These are phyloP conservation scores for Menura novaehollandiae DNA, from an alignment of 2,113 vertebrate species.

Conservation along the genomic window DNA sequence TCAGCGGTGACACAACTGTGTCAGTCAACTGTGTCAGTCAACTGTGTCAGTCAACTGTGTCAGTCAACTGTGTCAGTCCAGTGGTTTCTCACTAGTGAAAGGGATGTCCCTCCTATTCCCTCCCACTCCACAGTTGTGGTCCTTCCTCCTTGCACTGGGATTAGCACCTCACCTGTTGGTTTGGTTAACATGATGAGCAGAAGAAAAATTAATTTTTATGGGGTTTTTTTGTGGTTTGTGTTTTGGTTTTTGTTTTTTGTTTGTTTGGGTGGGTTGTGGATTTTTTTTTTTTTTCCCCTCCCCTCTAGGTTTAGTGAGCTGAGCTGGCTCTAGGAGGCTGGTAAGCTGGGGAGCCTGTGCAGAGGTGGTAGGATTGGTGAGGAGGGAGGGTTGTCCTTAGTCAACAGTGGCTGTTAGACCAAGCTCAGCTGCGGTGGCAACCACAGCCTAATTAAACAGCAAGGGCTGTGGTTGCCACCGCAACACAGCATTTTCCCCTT, in stretches of 20 bases:
- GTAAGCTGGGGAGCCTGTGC: background rate
- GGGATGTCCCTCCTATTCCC: background rate
- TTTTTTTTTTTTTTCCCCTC: accelerated
- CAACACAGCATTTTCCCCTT: background rate
- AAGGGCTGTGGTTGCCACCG: too few relatives aligned
- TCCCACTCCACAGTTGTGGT: background rate
- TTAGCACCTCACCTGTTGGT: background rate
- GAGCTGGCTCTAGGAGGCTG: background rate
- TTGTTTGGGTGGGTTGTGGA: too few relatives aligned
- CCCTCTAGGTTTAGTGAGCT: background rate
- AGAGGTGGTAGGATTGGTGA: accelerated
- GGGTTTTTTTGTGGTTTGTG: background rate
- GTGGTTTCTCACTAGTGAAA: background rate
- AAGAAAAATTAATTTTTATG: background rate
- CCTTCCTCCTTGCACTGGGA: background rate
- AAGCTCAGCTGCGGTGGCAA: background rate
- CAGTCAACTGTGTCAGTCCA: background rate
- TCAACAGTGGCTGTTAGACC: slow-evolving; percentile 16
- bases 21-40: too few relatives aligned
- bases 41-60: too few relatives aligned
- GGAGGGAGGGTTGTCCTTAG: background rate
- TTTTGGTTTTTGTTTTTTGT: too few relatives aligned
- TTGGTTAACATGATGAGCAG: background rate
- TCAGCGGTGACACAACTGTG: background rate
- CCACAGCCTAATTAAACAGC: slow-evolving; percentile 10